A percentile compares a stretch with the other conserved stretches of the same genome.
These are phyloP conservation scores for Trogon surrucura DNA, from an alignment of 2,113 vertebrate genomes.

Conservation along the genomic window DNA sequence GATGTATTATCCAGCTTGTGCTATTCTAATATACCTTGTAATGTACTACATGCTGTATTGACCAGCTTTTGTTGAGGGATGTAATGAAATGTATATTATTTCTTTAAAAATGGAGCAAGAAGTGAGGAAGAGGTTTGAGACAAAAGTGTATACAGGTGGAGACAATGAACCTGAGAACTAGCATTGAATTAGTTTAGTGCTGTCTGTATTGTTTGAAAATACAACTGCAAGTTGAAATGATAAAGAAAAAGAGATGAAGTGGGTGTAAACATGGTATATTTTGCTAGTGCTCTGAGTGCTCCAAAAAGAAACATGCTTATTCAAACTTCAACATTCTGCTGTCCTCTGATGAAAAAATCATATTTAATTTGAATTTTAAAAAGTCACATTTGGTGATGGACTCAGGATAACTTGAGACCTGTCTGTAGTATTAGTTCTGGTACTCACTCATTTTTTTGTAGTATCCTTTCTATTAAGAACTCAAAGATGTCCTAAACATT, in stretches of 20 bases:
- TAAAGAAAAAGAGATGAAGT: not conserved
- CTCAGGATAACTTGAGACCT: not conserved
- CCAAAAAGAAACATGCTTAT: not conserved
- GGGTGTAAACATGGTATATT: not conserved
- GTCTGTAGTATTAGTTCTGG: not conserved
- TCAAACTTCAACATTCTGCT: not conserved
- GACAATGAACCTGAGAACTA: not conserved
- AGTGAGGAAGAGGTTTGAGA: not conserved
- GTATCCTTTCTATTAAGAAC: not conserved
- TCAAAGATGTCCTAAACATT: not conserved
- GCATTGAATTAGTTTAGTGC: not conserved
- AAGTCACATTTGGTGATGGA: not conserved
- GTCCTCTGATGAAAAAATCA: not conserved
- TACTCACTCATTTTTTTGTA: not conserved
- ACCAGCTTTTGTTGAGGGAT: not conserved
- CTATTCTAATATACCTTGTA: not conserved
- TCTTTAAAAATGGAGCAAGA: not conserved
- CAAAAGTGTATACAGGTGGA: not conserved
- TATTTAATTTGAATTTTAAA: not conserved
- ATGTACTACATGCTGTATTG: not conserved
- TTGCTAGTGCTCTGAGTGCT: not conserved
- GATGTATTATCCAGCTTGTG: not conserved
- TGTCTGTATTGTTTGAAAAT: not conserved
- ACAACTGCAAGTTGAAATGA: not conserved
- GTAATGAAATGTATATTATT: not conserved